These are phyloP conservation scores for Schrankia costaestrigalis DNA, from an alignment of 2,888 invertebrate genomes.

Conservation along the genomic window DNA sequence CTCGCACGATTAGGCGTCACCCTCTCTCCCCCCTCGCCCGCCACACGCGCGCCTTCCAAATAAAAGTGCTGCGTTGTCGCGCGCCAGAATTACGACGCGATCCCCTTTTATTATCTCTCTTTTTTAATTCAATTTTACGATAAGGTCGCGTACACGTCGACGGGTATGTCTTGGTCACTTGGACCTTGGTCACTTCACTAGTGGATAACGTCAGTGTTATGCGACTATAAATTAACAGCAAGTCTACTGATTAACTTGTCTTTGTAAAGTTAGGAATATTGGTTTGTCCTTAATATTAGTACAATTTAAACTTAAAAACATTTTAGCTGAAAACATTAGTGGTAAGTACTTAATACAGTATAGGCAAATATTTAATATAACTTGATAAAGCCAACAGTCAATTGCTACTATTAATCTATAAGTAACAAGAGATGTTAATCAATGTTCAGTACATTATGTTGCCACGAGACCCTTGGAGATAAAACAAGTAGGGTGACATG, in stretches of 20 bases:
- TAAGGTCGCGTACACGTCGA: constrained; percentile 55
- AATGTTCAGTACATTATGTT: too few species aligned
- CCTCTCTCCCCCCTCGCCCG: constrained; percentile 39
- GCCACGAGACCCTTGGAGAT: too few species aligned
- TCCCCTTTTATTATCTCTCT: constrained; percentile 74
- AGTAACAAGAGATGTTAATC: too few species aligned
- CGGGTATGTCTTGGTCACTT: constrained; percentile 38
- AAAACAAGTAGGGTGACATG: too few species aligned
- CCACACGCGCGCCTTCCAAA: constrained; percentile 70
- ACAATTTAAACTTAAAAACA: too few species aligned
- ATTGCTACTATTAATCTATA: too few species aligned
- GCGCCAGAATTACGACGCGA: constrained; percentile 77
- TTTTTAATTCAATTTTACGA: constrained; percentile 79
- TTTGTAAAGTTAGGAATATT: neutral
- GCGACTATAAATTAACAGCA: constrained; percentile 2
- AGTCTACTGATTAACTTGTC: constrained; percentile 10
- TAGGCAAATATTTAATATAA: too few species aligned
- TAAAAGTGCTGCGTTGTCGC: constrained; percentile 78
- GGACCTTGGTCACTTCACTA: constrained; percentile 5
- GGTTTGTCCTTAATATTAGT: too few species aligned
- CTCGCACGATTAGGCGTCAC: constrained; percentile 64
- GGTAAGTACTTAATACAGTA: too few species aligned
- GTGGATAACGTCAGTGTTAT: constrained; percentile 9
- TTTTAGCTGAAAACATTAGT: too few species aligned
- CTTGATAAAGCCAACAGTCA: too few species aligned